Conservation (phyloP, 2,113 vertebrate genomes). For the Pteruthius melanotis region DNA sequence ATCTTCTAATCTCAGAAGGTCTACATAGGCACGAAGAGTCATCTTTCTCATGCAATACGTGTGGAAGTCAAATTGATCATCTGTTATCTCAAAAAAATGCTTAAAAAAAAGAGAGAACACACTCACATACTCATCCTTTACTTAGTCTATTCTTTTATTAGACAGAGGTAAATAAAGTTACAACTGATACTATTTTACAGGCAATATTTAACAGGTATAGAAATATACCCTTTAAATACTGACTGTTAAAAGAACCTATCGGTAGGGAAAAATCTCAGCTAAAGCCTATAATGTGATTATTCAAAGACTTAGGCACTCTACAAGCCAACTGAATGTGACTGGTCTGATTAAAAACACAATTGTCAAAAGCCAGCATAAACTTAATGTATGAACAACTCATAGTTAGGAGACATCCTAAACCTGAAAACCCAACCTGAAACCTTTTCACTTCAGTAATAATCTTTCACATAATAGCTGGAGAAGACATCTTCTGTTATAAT, state of each 20-base stretch:
- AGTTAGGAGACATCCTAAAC: neutral
- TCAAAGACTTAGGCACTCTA: neutral
- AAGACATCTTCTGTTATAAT: neutral
- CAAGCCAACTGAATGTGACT: neutral
- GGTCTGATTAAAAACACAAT: neutral
- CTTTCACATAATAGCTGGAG: neutral
- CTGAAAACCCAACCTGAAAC: too few species aligned
- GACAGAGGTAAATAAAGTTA: neutral
- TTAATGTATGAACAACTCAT: neutral
- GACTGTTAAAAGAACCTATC: neutral
- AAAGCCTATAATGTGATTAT: neutral
- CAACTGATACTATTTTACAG: neutral
- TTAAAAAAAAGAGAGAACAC: constrained; percentile 18
- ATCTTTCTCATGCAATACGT: constrained; percentile 83
- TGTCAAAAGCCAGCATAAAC: neutral
- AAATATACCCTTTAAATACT: neutral
- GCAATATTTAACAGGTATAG: neutral
- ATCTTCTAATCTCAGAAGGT: constrained; percentile 79
- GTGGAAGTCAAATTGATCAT: constrained; percentile 83
- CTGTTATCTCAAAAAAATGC: constrained; percentile 83
- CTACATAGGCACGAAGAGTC: constrained; percentile 81
- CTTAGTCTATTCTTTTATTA: neutral
- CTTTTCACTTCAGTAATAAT: neutral
- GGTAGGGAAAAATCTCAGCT: neutral
- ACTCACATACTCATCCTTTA: neutral